phyloP scores from a whole-genome alignment of 1,140 invertebrate species.

The Cherax destructor region DNA sequence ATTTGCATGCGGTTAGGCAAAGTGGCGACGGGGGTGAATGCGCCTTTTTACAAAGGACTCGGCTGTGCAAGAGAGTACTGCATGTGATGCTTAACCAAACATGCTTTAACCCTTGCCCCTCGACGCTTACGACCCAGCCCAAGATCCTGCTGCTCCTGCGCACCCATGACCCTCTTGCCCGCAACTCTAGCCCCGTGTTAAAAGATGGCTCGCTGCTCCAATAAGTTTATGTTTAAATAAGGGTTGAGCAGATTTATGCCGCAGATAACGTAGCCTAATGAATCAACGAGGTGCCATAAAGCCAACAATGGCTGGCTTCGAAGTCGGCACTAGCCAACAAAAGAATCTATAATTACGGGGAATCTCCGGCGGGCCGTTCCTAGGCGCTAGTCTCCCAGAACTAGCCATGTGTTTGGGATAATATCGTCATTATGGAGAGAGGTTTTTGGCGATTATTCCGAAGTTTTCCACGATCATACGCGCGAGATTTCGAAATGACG shows the following conservation, averaged over 20 bases:
- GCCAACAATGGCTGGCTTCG: constrained; percentile 65
- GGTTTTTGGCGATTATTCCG: constrained; percentile 39
- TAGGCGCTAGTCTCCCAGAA: constrained; percentile 49
- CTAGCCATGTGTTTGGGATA: constrained; percentile 67
- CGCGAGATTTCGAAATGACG: not conserved
- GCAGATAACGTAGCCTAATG: constrained; percentile 70
- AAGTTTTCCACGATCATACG: constrained; percentile 28
- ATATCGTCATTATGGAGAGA: constrained; percentile 63
- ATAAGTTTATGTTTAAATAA: constrained; percentile 72
- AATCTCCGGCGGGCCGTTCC: constrained; percentile 60
- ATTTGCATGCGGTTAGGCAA: constrained; percentile 31
- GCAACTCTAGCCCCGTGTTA: constrained; percentile 58
- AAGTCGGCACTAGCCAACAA: constrained; percentile 68
- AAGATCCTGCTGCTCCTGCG: not conserved
- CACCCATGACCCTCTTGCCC: constrained; percentile 63
- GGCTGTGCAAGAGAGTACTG: constrained; percentile 64
- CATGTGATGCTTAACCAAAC: constrained; percentile 69
- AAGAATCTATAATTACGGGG: constrained; percentile 71
- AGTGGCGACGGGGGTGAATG: constrained; percentile 46
- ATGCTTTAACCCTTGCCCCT: constrained; percentile 65
- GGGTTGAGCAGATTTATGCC: constrained; percentile 70
- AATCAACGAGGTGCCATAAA: constrained; percentile 71
- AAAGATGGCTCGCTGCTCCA: constrained; percentile 70
- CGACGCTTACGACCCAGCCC: constrained; percentile 52
- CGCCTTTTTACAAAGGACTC: constrained; percentile 57